Conservation (phyloP, 2,797 vertebrate species). For the Thunnus albacares region DNA sequence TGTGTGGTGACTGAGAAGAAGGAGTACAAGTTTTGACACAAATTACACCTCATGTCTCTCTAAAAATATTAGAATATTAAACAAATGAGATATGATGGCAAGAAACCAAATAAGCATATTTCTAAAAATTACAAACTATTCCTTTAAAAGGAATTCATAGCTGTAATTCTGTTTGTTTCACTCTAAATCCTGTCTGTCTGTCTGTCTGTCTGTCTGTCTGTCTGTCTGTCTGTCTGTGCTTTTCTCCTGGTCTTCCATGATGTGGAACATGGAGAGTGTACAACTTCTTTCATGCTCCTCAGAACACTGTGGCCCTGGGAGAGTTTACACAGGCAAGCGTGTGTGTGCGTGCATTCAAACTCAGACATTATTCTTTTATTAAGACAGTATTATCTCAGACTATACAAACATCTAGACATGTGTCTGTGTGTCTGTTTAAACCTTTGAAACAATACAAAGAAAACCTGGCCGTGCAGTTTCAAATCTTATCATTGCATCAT, state of each 20-base stretch:
- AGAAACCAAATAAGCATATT: no score
- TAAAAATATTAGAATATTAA: no score
- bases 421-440: constrained; percentile 50
- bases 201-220: no score
- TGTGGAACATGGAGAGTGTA: neutral
- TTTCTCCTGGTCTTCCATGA: neutral
- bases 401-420: constrained; percentile 32
- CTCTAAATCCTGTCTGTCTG: neutral
- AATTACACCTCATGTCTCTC: no score
- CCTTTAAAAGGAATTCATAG: no score
- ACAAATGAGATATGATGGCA: no score
- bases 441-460: constrained; percentile 67
- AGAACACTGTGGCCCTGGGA: constrained; percentile 20
- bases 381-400: constrained; percentile 45
- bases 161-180: neutral
- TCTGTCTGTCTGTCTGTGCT: neutral
- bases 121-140: no score
- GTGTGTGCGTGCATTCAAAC: constrained; percentile 21
- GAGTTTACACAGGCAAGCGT: constrained; percentile 12
- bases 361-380: constrained; percentile 42
- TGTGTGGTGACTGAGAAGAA: no score
- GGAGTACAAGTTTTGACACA: no score
- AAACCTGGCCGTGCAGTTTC: constrained; percentile 27
- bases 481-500: constrained; percentile 64
- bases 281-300: neutral